Percentiles rank a stretch among this genome's conserved stretches.
phyloP scores from a whole-genome alignment of 1,140 invertebrate species.

The Brachionus rotundiformis region DNA sequence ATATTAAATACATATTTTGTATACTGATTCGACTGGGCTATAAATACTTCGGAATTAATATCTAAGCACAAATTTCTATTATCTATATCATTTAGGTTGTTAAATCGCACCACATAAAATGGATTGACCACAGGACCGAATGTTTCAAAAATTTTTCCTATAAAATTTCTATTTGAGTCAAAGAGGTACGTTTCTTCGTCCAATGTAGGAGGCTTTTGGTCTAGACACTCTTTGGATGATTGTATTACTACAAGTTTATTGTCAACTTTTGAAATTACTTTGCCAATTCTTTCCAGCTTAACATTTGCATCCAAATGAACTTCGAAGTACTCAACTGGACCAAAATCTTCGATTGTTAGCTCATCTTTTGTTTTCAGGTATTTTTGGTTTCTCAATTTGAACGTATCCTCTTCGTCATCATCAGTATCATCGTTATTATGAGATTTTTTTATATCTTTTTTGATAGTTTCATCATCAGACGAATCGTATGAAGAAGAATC shows the following conservation, averaged over 20 bases:
- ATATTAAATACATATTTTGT: constrained; percentile 74
- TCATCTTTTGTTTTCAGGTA: constrained; percentile 49
- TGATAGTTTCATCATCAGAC: background rate
- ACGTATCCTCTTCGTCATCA: constrained; percentile 10
- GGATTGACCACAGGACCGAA: constrained; percentile 78
- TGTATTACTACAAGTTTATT: constrained; percentile 24
- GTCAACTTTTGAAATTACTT: constrained; percentile 42
- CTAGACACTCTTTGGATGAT: background rate
- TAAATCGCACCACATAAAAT: constrained; percentile 79
- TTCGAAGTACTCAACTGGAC: constrained; percentile 23
- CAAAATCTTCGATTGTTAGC: constrained; percentile 29
- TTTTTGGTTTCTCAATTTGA: background rate
- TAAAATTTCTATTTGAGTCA: constrained; percentile 20
- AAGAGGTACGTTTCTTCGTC: constrained; percentile 48
- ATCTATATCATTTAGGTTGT: constrained; percentile 73
- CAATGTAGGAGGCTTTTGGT: constrained; percentile 18
- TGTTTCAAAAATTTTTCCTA: constrained; percentile 78
- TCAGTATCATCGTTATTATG: background rate
- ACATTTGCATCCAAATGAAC: constrained; percentile 22
- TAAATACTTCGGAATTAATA: constrained; percentile 74
- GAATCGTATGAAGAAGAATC: background rate
- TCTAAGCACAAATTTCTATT: constrained; percentile 67
- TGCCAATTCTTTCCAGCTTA: constrained; percentile 36
- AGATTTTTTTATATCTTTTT: background rate
- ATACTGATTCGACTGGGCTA: constrained; percentile 72